Percentiles rank a stretch among this genome's conserved stretches.
phyloP scores from a whole-genome alignment of 2,113 vertebrate genomes.

The Anseranas semipalmata region DNA sequence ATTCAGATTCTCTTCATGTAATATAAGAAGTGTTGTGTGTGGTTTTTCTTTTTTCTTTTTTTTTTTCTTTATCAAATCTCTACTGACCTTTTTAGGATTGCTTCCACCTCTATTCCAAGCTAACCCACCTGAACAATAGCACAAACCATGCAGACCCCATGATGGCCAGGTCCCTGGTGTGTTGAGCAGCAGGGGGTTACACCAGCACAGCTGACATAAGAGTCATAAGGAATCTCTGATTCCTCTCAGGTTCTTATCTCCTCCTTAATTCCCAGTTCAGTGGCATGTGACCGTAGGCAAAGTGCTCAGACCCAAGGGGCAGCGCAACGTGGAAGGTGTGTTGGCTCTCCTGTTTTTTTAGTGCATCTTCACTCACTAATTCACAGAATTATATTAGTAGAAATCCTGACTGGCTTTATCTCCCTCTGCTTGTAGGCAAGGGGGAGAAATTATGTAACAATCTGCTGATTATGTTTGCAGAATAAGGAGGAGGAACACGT shows the following conservation, averaged over 20 bases:
- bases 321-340: neutral
- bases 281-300: rapidly evolving
- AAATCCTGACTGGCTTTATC: neutral
- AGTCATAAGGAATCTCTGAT: neutral
- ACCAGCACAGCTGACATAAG: rapidly evolving
- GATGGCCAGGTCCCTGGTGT: neutral
- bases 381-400: neutral
- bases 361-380: neutral
- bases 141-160: neutral
- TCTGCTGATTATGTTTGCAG: neutral
- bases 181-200: neutral
- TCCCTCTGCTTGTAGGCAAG: neutral
- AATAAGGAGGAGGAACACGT: neutral
- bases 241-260: neutral
- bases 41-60: rapidly evolving
- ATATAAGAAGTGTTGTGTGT: neutral
- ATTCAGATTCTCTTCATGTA: neutral
- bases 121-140: neutral
- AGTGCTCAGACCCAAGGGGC: neutral
- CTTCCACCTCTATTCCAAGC: neutral
- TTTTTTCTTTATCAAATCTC: neutral
- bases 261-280: neutral
- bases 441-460: neutral
- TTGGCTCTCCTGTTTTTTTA: neutral
- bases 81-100: neutral